These are phyloP conservation scores for Cervus canadensis DNA, from an alignment of 2,113 vertebrate genomes.

Conservation along the genomic window DNA sequence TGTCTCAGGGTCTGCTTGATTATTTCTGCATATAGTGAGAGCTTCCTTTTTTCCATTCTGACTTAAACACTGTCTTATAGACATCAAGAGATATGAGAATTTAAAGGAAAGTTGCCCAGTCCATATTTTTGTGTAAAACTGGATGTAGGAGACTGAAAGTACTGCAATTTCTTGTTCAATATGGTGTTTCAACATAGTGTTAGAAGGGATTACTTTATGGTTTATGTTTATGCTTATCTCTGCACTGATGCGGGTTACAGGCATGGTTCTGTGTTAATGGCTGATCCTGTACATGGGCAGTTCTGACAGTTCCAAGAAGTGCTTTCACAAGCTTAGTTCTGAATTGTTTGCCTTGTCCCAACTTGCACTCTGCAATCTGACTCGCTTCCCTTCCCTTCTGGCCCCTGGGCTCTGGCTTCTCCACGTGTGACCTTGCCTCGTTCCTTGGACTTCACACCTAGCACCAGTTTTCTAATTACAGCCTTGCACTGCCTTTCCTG, in stretches of 20 bases:
- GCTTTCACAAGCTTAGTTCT: neutral
- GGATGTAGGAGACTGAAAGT: neutral
- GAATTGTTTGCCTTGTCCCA: neutral
- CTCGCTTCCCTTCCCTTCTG: neutral
- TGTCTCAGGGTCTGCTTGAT: neutral
- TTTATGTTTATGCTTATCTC: neutral
- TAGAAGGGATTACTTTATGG: neutral
- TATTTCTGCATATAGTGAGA: neutral
- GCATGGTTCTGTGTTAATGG: neutral
- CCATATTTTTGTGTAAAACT: constrained; percentile 3
- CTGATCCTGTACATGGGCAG: neutral
- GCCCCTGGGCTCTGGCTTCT: neutral
- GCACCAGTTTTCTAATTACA: neutral
- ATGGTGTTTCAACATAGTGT: constrained; percentile 19
- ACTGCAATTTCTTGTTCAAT: neutral
- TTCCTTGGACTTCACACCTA: neutral
- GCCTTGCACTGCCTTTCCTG: neutral
- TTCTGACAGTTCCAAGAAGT: neutral
- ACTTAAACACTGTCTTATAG: neutral
- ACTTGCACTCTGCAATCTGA: neutral
- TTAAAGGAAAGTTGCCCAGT: neutral
- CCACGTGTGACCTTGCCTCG: neutral
- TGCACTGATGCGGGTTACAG: neutral
- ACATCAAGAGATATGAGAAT: neutral
- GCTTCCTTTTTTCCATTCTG: neutral